Evolutionary conservation across 2,113 vertebrate species (phyloP), one percentile per base, ranked within the genome.

Genomic region (Aplodontia rufa): DNA sequence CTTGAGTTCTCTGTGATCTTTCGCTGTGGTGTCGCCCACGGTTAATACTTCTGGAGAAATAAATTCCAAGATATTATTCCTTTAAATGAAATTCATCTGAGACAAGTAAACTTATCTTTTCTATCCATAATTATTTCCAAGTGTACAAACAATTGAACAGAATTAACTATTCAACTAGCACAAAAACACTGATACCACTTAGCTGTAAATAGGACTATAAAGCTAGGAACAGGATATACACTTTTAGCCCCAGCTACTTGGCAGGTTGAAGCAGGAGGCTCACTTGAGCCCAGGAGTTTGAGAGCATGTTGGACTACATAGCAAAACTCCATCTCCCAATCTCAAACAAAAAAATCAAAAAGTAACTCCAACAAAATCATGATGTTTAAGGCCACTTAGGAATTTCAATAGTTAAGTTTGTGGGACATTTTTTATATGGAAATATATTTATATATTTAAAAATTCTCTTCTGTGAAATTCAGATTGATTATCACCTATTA

Each of bases 11-110:
- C 91, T 98, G 98, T 68, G 98, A 98, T 86, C 99, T 98, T 74
- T 99, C 99, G 91, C 97, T 97, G 92, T 99, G 98, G 94, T 97
- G 98, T 96, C 99, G 98, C 97, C 99, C 98, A 97, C 99, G 98
- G 92, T 98, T 97, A 96, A 99, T 97, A 97, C 98, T 99, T 98
- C 97, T 96, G 97, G 97, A 98, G 97, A 98, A 98, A 98, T 95
- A 98, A 98, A 98, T 97, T 96, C 97, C 0, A 91, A 97, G 95
- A 97, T 98, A 97, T 98, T 97, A 95, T 71, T 97, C 95, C 90
- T 93, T 97, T 83, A 89, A 94, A 96, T 94, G 87, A 62, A 92
- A 89, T 62, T 76, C 45, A 91, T 13, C 68, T 20, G 14, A 96
- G 28, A 92, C 35, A 90, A 81, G 35, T 40, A 71, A 75, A 28